A percentile compares a stretch with the other conserved stretches of the same genome.
Evolutionary conservation across 2,888 invertebrate species (phyloP).

Genomic region (Camponotus fellah): DNA sequence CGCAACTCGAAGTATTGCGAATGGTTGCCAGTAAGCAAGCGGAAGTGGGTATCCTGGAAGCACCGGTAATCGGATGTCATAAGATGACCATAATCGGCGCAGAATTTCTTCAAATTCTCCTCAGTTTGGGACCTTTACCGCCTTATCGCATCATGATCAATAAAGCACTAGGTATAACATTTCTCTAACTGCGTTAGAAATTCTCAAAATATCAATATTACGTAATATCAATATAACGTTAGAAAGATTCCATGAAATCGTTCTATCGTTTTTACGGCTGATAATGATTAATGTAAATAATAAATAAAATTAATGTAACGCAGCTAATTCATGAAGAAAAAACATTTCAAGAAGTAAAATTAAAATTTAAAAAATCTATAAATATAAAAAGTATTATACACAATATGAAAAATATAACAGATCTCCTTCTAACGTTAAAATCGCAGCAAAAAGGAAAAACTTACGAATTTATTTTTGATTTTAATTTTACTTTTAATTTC

Average conservation of each 20-base stretch:
- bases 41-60: slow-evolving; percentile 79
- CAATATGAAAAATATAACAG: not conserved
- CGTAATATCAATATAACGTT: not conserved
- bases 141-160: slow-evolving; percentile 90
- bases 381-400: not conserved
- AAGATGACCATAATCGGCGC: slow-evolving; percentile 75
- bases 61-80: slow-evolving; percentile 79
- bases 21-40: slow-evolving; percentile 82
- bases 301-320: not conserved
- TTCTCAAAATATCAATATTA: not conserved
- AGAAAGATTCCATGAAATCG: not conserved
- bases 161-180: slow-evolving; percentile 87
- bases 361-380: not conserved
- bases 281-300: not conserved
- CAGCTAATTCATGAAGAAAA: not conserved
- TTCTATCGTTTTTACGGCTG: not conserved
- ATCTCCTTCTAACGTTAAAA: not conserved
- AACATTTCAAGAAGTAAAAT: not conserved
- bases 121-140: slow-evolving; percentile 90
- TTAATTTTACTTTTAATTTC: slow-evolving; percentile 12
- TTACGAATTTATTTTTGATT: too few relatives aligned
- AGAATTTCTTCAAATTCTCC: slow-evolving; percentile 84
- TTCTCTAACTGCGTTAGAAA: not conserved
- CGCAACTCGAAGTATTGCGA: slow-evolving; percentile 79
- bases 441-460: not conserved